Evolutionary conservation across 2,888 invertebrate genomes (phyloP).

Genomic region (Epistrophella euchroma): DNA sequence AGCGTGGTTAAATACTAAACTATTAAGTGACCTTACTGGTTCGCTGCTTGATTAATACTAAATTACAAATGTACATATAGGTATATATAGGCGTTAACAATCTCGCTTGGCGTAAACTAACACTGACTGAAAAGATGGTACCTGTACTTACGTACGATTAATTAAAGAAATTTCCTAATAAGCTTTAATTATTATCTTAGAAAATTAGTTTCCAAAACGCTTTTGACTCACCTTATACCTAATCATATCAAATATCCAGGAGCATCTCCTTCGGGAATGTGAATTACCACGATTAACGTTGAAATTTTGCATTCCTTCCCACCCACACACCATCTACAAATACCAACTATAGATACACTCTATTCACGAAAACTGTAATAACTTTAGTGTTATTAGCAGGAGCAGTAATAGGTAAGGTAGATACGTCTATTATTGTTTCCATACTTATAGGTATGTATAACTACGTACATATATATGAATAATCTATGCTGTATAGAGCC

Average conservation of each 20-base stretch:
- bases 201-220: conserved; percentile 41
- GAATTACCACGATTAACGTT: conserved; percentile 63
- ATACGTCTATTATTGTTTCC: not conserved
- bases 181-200: conserved; percentile 47
- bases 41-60: too few relatives aligned
- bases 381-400: conserved; percentile 34
- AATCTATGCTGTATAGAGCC: not conserved
- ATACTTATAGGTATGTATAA: not conserved
- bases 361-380: conserved; percentile 35
- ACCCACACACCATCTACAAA: not conserved
- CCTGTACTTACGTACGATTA: not conserved
- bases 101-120: not conserved
- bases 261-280: conserved; percentile 40
- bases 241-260: conserved; percentile 43
- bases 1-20: too few relatives aligned
- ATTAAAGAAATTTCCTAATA: conserved; percentile 37
- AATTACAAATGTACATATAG: too few relatives aligned
- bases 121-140: not conserved
- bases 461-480: not conserved
- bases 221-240: not conserved
- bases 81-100: too few relatives aligned
- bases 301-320: conserved; percentile 36
- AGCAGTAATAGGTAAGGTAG: not conserved
- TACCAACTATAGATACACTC: not conserved
- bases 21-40: too few relatives aligned